Base-by-base conservation (phyloP, 2,888 invertebrate species). In the Flexamia atlantica region DNA sequence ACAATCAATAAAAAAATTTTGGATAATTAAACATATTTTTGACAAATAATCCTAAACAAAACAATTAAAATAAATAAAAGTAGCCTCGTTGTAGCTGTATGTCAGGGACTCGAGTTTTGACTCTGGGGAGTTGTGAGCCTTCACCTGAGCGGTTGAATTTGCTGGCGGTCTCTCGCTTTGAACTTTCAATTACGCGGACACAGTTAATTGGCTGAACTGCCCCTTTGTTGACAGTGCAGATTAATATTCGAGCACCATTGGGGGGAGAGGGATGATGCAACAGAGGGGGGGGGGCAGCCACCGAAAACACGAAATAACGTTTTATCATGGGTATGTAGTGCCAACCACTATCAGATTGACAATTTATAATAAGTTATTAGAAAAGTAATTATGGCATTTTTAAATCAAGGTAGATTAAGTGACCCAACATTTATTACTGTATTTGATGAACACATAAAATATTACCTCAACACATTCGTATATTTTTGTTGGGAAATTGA, bases 151-250 rank as follows among this genome's bases (percentile, higher is more conserved):
- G 57, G 3, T 46, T 14, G 46, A 12, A 17, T 46, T 9, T 46
- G 46, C 46, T 50, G 3, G 53, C 23, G 53, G 20, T 23, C 53
- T 64, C 64, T 64, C 64, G 64, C 64, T 64, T 64, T 64, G 64
- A 64, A 64, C 64, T 64, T 64, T 64, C 64, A 64, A 64, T 64
- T 64, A 64, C 64, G 28, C 64, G 28, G 64, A 64, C 64, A 28
- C 2, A 30, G 64, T 30, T 64, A 64, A 64, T 64, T 64, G 64
- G 64, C 64, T 20, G 28, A 64, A 64, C 64, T 64, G 64, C 28
- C 64, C 64, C 64, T 64, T 64, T 64, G 64, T 64, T 64, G 64
- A 64, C 64, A 64, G 64, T 28, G 14, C 64, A 64, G 64, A 64
- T 64, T 64, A 64, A 64, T 64, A 64, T 64, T 64, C 64, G 64